These are phyloP conservation scores for Apamea sordens DNA, from an alignment of 2,888 invertebrate species.

Conservation along the genomic window DNA sequence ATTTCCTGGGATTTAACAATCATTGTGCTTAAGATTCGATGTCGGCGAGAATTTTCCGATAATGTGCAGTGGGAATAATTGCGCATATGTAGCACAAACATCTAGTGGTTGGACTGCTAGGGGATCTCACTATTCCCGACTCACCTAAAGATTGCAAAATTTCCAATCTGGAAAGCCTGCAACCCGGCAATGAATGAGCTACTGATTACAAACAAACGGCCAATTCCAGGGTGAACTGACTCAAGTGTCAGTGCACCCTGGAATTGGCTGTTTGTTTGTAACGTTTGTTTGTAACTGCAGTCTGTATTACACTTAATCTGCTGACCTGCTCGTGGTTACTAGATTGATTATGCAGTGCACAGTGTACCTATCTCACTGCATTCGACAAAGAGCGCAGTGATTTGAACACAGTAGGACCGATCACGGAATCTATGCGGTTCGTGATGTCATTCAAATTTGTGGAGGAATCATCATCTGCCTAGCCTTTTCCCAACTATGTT, in stretches of 20 bases:
- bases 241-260: too few relatives aligned
- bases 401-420: background rate
- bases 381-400: background rate
- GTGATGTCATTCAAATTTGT: background rate
- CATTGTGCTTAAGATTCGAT: background rate
- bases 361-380: background rate
- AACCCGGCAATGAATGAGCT: background rate
- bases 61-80: background rate
- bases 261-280: too few relatives aligned
- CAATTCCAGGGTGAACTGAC: too few relatives aligned
- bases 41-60: background rate
- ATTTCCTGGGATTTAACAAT: conserved; percentile 10
- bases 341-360: background rate
- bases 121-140: background rate
- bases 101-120: too few relatives aligned
- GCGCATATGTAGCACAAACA: background rate
- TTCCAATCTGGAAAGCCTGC: too few relatives aligned
- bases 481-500: too few relatives aligned
- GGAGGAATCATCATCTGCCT: too few relatives aligned
- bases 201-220: too few relatives aligned
- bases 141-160: background rate
- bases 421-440: background rate
- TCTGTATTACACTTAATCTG: background rate
- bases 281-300: background rate
- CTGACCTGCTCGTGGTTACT: background rate